Evolutionary conservation across 2,797 vertebrate genomes (phyloP), one percentile per base, ranked within the genome.

Genomic region (Notolepis coatsorum): DNA sequence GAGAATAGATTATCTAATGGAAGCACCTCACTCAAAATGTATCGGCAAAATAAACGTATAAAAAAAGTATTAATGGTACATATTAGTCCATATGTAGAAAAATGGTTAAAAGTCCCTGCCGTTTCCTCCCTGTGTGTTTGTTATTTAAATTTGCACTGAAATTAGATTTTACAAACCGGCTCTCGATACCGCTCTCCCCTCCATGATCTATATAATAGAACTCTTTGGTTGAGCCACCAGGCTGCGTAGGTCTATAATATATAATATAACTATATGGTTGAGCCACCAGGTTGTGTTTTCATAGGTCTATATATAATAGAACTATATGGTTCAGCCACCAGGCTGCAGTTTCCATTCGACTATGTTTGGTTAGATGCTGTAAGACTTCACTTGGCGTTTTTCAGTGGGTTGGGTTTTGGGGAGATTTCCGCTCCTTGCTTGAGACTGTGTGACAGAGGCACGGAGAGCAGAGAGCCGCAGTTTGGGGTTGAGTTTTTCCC

Each of bases 361-460:
- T 46, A 49, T 49, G 63, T 67, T 57, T 23, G 39, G 12, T 5
- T 25, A 57, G 60, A 65, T 66, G 54, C 53, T 58, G 18, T 13
- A 17, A 56, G 30, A 33, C 62, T 53, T 33, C 42, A 45, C 45
- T 52, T 61, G 12, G 10, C n/a, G 31, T 52, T 52, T 62, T 43
- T 41, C 1, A 15, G 42, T 43, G 50, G 53, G 48, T 64, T 67
- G 60, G 61, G 43, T 49, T 61, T 66, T 38, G 12, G 60, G 47
- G 49, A 64, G 79, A 79, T 85, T 82, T 80, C 51, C 77, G 67
- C n/a, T n/a, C n/a, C n/a, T n/a, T n/a, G 54, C 66, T 51, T 0
- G 45, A 39, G 61, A 70, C 63, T 54, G 54, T 45, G 30, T 68
- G 49, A 55, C 48, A 50, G 52, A 38, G 66, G 75, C 53, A 68